A percentile compares a stretch with the other conserved stretches of the same genome.
These are phyloP conservation scores for Bombus sylvicola DNA, from an alignment of 1,140 invertebrate genomes.

Conservation along the genomic window DNA sequence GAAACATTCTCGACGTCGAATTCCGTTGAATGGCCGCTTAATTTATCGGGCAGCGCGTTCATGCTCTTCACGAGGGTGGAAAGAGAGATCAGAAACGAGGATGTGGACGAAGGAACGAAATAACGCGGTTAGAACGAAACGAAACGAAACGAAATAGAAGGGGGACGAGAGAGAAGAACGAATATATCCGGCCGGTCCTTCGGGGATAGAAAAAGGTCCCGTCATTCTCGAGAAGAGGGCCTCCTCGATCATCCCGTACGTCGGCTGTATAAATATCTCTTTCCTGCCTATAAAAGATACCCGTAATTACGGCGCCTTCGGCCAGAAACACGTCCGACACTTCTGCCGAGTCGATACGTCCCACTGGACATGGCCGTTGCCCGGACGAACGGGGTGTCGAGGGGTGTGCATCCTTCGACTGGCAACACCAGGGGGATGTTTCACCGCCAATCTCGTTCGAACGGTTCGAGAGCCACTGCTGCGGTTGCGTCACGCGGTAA, in stretches of 20 bases:
- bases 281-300: conserved; percentile 79
- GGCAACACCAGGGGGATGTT: conserved; percentile 40
- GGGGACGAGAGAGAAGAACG: not conserved
- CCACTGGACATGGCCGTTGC: not conserved
- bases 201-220: conserved; percentile 70
- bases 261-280: conserved; percentile 81
- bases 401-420: too few species aligned
- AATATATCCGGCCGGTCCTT: conserved; percentile 14
- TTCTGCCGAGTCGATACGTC: conserved; percentile 61
- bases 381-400: not conserved
- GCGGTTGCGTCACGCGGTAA: conserved; percentile 65
- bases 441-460: conserved; percentile 18
- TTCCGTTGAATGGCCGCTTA: conserved; percentile 66
- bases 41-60: conserved; percentile 46
- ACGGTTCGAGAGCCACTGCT: conserved; percentile 20
- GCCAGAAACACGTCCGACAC: conserved; percentile 75
- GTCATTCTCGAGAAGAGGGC: conserved; percentile 73
- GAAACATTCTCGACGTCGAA: conserved; percentile 56
- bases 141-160: conserved; percentile 2
- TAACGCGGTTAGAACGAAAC: conserved; percentile 34
- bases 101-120: conserved; percentile 32
- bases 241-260: conserved; percentile 79
- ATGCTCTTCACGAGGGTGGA: too few species aligned
- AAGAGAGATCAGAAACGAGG: too few species aligned
- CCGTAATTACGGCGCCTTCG: conserved; percentile 77